These are phyloP conservation scores for Anastrepha obliqua DNA, from an alignment of 1,140 invertebrate species.

Conservation along the genomic window DNA sequence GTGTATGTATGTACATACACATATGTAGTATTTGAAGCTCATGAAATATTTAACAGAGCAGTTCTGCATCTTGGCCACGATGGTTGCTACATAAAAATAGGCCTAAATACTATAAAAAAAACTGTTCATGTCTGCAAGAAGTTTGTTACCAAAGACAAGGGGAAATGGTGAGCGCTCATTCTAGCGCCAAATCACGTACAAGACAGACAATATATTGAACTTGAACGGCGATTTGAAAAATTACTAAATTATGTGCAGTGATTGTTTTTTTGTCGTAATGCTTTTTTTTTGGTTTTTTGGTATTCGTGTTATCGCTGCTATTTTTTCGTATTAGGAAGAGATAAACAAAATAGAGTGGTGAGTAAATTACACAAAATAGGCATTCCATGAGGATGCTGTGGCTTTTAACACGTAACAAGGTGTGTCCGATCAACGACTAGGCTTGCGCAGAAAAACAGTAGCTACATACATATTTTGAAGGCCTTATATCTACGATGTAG, in stretches of 20 bases:
- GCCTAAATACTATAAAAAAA: conserved; percentile 5
- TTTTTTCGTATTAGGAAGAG: neutral
- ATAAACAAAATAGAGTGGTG: no score
- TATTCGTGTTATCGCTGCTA: neutral
- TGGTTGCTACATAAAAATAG: conserved; percentile 16
- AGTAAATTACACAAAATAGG: no score
- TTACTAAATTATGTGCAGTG: conserved; percentile 40
- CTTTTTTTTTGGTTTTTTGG: neutral
- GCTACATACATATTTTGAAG: no score
- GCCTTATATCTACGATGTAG: no score
- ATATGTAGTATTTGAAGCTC: neutral
- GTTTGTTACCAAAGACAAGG: neutral
- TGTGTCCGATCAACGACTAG: no score
- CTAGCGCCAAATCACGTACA: conserved; percentile 1
- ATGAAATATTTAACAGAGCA: conserved; percentile 50
- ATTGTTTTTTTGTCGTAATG: conserved; percentile 1
- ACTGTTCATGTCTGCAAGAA: neutral
- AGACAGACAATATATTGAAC: conserved; percentile 44
- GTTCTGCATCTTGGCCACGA: no score
- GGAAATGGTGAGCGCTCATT: conserved; percentile 26
- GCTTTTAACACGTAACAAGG: no score
- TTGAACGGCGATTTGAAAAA: conserved; percentile 43
- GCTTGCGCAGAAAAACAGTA: no score
- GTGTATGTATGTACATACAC: neutral
- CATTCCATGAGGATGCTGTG: no score